Percentiles rank a stretch among this genome's conserved stretches.
phyloP scores from a whole-genome alignment of 2,888 invertebrate genomes.

The Drosophila emarginata region DNA sequence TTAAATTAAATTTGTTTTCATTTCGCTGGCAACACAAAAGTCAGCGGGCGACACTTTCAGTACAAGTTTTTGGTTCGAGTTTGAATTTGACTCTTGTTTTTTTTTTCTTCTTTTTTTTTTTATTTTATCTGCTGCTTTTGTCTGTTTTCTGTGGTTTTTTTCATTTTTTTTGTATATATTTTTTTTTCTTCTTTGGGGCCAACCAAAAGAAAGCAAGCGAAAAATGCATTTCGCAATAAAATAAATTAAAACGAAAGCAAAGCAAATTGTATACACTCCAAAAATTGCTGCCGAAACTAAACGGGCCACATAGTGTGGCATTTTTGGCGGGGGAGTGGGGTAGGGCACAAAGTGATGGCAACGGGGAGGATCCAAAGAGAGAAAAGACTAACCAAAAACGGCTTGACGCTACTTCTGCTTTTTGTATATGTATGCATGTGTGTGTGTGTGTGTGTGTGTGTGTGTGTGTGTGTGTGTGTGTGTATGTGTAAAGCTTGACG shows the following conservation, averaged over 20 bases:
- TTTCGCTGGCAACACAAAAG: conserved; percentile 51
- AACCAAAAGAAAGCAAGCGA: conserved; percentile 26
- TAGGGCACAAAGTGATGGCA: neutral
- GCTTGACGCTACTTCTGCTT: conserved; percentile 20
- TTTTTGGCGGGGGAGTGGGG: neutral
- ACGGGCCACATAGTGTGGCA: conserved; percentile 34
- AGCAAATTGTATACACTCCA: conserved; percentile 57
- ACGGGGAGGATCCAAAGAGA: conserved; percentile 28
- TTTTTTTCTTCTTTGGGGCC: conserved; percentile 23
- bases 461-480: conserved; percentile 24
- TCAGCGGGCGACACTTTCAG: conserved; percentile 68
- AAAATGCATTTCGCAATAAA: conserved; percentile 67
- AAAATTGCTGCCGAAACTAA: conserved; percentile 56
- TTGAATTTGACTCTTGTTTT: neutral
- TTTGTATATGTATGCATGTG: conserved; percentile 6
- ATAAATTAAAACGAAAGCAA: conserved; percentile 72
- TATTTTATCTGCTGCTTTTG: neutral
- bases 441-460: conserved; percentile 17
- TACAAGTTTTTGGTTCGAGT: conserved; percentile 22
- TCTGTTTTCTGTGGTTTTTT: conserved; percentile 15
- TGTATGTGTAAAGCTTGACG: conserved; percentile 37
- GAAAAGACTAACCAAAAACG: conserved; percentile 47
- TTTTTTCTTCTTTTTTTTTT: neutral
- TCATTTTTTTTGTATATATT: neutral
- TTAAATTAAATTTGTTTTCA: conserved; percentile 74